Base-by-base conservation (phyloP, 2,888 invertebrate species). In the Gryllus longicercus region DNA sequence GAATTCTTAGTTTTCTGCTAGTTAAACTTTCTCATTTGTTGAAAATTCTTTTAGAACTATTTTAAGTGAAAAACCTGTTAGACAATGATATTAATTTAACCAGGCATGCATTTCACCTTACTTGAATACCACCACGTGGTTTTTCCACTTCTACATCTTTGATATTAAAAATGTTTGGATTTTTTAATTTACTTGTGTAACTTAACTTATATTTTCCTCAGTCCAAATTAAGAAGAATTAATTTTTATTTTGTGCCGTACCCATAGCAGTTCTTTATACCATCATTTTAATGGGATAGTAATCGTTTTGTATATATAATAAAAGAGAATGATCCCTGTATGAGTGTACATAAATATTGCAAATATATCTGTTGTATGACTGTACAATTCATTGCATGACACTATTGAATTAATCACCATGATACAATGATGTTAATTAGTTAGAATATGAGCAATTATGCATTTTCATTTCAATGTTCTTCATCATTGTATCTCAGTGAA, bases 41-140 rank as follows among this genome's bases (percentile, higher is more conserved):
- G 16, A 63, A 63, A 11, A 63, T 18, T 63, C 14, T 63, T 63
- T 63, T 16, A 63, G 10, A 4, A 63, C n/a, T 63, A 63, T 63
- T 63, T 5, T 63, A n/a, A 18, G n/a, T 63, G 63, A n/a, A 63
- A 63, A 63, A 63, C 38, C n/a, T 63, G 63, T 63, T 63, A 8
- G 63, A 63, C 4, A 63, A 63, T 18, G n/a, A 63, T 63, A 63
- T 18, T 63, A 18, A 63, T 63, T 38, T 38, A 38, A 38, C n/a
- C 63, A 63, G 63, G 63, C 63, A 18, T 63, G n/a, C 63, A 63
- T 18, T 63, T 63, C 14, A 63, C 63, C 63, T 63, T 63, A 63
- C 63, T 63, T 63, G 63, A 63, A 63, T 63, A 63, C 63, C 63
- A 63, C 63, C 63, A 63, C 8, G 63, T 63, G 63, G 63, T 38